Conservation (phyloP, 2,888 invertebrate genomes). For the Crioceris asparagi region DNA sequence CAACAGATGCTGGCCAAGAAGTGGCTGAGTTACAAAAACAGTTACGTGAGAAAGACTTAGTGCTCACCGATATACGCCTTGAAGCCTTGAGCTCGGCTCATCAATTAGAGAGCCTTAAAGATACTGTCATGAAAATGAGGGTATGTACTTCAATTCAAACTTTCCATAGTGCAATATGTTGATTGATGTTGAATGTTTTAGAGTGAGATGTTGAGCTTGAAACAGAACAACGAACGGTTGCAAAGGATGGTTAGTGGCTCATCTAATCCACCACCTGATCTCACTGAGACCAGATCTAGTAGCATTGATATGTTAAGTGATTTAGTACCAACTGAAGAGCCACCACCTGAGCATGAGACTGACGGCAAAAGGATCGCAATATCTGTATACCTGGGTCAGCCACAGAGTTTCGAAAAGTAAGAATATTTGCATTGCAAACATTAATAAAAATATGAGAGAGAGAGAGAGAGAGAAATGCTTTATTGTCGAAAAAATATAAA, state of each 20-base stretch:
- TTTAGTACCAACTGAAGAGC: constrained; percentile 33
- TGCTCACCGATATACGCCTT: constrained; percentile 88
- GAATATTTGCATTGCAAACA: constrained; percentile 4
- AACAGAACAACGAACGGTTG: constrained; percentile 91
- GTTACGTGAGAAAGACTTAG: constrained; percentile 89
- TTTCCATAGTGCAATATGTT: constrained; percentile 1
- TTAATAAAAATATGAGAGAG: too few species aligned
- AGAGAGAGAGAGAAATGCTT: too few species aligned
- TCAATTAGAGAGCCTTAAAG: constrained; percentile 91
- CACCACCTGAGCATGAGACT: constrained; percentile 37
- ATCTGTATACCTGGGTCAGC: constrained; percentile 77
- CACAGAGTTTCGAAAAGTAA: constrained; percentile 55
- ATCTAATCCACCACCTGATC: constrained; percentile 16
- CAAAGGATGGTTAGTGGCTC: constrained; percentile 64
- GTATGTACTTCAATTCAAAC: too few species aligned
- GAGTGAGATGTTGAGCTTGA: constrained; percentile 93
- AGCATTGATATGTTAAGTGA: constrained; percentile 37
- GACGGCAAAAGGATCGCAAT: constrained; percentile 83
- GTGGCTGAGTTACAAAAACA: constrained; percentile 85
- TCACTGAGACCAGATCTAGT: constrained; percentile 30
- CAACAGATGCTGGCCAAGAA: constrained; percentile 42
- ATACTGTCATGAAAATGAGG: constrained; percentile 95
- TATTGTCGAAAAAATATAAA: too few species aligned
- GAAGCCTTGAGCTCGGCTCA: constrained; percentile 96
- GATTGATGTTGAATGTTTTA: constrained; percentile 35